Percentiles rank a stretch among this genome's conserved stretches.
These are phyloP conservation scores for Drosophila antonietae DNA, from an alignment of 2,888 invertebrate genomes.

Conservation along the genomic window DNA sequence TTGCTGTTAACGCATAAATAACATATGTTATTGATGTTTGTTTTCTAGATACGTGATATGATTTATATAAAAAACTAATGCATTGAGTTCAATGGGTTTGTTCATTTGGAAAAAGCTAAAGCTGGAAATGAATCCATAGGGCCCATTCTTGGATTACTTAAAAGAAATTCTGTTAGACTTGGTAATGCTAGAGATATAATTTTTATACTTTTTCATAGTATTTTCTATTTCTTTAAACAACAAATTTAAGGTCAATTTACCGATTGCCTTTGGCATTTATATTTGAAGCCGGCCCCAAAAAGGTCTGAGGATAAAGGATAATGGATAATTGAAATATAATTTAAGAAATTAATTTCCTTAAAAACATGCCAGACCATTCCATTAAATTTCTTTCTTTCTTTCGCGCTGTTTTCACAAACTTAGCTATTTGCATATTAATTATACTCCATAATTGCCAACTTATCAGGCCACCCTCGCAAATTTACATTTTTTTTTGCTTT, in stretches of 20 bases:
- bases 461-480: constrained; percentile 31
- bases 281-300: too few species aligned
- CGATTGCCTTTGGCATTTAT: neutral
- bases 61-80: neutral
- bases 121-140: neutral
- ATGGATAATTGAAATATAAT: neutral
- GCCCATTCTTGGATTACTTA: neutral
- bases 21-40: neutral
- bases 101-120: neutral
- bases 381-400: neutral
- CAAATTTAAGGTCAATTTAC: neutral
- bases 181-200: too few species aligned
- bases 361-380: neutral
- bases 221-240: neutral
- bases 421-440: neutral
- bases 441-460: neutral
- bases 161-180: neutral
- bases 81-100: neutral
- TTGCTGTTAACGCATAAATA: neutral
- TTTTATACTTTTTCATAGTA: neutral
- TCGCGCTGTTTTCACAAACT: neutral
- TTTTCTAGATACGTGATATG: neutral
- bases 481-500: constrained; percentile 12
- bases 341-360: neutral
- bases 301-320: neutral